Evolutionary conservation across 1,140 invertebrate genomes (phyloP), one percentile per base, ranked within the genome.

Genomic region (Drosophila asahinai): DNA sequence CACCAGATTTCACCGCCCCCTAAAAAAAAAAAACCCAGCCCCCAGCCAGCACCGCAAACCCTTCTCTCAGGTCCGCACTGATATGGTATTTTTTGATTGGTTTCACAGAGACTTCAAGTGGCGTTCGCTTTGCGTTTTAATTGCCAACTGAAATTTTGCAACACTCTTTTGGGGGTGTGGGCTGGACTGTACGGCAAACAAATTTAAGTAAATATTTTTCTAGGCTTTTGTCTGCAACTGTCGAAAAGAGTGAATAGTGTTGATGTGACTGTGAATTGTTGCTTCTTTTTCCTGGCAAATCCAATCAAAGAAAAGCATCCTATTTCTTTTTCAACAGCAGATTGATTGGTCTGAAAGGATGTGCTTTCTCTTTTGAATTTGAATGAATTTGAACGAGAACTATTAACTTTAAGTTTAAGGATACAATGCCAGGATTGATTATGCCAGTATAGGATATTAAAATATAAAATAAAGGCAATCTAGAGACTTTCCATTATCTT

Each of bases 1-100:
- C 60, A 52, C 62, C 49, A 30, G 38, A 49, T 27, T 36, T 33
- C 52, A 57, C 36, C 33, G 12, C 33, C 33, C 33, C 9, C 30
- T 30, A 36, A 36, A 36, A 11, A 11, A 36, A 63, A 63, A 54
- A 40, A 55, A 40, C 42, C 48, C 14, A 36, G 22, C 38, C 30
- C 33, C 43, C 63, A n/a, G 19, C 17, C 38, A 17, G 22, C 22
- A 38, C 25, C 54, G n/a, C 25, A 65, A 43, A 62, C 42, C 43
- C 64, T 70, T 70, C 51, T 57, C 43, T 19, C 48, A 51, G 43
- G 43, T 38, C 33, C 67, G 80, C 68, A 78, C 55, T 72, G 77
- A 61, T 52, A 76, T 89, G 84, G 84, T 77, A 87, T 87, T 89
- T 87, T 89, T 90, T 90, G 84, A 87, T 87, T 87, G 84, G 81